These are phyloP conservation scores for Esox niger DNA, from an alignment of 2,113 vertebrate species.

Conservation along the genomic window DNA sequence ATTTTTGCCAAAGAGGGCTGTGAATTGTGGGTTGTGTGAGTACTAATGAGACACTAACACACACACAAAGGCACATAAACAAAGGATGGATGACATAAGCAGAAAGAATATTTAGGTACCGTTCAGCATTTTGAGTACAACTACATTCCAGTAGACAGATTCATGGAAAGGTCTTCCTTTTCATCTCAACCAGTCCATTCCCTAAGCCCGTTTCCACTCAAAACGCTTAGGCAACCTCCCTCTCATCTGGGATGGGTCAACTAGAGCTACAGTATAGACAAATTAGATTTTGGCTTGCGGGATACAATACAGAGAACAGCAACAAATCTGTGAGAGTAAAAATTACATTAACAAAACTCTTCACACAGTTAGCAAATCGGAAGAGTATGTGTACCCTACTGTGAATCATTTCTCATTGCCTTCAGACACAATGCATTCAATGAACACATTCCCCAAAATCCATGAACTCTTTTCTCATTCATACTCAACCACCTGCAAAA, in stretches of 20 bases:
- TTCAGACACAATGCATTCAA: too few relatives aligned
- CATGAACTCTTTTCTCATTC: too few relatives aligned
- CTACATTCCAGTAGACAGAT: not conserved
- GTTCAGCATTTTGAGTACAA: not conserved
- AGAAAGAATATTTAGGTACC: not conserved
- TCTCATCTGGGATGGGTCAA: not conserved
- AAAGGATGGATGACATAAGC: not conserved
- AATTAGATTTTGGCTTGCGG: not conserved
- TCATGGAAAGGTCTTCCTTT: not conserved
- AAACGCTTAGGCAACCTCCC: not conserved
- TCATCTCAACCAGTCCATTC: not conserved
- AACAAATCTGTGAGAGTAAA: not conserved
- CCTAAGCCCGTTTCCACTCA: not conserved
- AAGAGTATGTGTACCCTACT: too few relatives aligned
- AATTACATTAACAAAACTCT: too few relatives aligned
- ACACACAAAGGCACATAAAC: not conserved
- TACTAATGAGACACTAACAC: slow-evolving; percentile 1
- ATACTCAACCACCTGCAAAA: too few relatives aligned
- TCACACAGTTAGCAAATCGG: too few relatives aligned
- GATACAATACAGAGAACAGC: not conserved
- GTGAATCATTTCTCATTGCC: too few relatives aligned
- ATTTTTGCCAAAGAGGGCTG: not conserved
- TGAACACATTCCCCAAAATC: too few relatives aligned
- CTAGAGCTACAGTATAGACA: not conserved
- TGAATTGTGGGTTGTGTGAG: not conserved